phyloP scores from a whole-genome alignment of 2,113 vertebrate species.

The Pionites leucogaster region DNA sequence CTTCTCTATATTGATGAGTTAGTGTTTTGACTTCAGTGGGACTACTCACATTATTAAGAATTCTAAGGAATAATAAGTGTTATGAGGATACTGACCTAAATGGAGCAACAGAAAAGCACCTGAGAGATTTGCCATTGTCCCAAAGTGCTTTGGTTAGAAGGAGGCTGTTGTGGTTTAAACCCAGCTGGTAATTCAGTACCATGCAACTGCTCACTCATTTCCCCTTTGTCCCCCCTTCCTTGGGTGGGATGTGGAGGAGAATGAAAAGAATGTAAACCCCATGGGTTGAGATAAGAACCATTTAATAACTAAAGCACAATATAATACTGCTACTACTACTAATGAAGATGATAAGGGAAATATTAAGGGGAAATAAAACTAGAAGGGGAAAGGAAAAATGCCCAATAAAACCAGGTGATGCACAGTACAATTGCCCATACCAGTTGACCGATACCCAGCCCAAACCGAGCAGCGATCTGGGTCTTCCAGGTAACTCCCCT shows the following conservation, averaged over 20 bases:
- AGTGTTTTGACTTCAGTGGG: neutral
- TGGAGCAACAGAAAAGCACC: neutral
- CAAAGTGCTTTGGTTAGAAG: neutral
- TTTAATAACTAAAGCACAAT: neutral
- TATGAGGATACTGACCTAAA: neutral
- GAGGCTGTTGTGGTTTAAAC: neutral
- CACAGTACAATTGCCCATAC: neutral
- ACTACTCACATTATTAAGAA: neutral
- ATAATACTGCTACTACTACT: neutral
- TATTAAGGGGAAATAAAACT: neutral
- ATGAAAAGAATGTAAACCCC: neutral
- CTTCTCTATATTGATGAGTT: neutral
- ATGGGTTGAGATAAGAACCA: neutral
- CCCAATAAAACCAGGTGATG: neutral
- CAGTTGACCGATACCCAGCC: neutral
- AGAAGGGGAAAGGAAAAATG: neutral
- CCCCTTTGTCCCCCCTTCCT: neutral
- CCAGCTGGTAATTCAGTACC: neutral
- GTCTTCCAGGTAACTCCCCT: neutral
- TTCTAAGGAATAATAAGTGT: neutral
- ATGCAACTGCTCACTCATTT: neutral
- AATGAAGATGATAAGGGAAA: neutral
- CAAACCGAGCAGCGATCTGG: neutral
- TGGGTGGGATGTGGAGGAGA: neutral
- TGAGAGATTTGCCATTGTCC: neutral